These are phyloP conservation scores for Ariopsis seemanni DNA, from an alignment of 2,113 vertebrate species.

Conservation along the genomic window DNA sequence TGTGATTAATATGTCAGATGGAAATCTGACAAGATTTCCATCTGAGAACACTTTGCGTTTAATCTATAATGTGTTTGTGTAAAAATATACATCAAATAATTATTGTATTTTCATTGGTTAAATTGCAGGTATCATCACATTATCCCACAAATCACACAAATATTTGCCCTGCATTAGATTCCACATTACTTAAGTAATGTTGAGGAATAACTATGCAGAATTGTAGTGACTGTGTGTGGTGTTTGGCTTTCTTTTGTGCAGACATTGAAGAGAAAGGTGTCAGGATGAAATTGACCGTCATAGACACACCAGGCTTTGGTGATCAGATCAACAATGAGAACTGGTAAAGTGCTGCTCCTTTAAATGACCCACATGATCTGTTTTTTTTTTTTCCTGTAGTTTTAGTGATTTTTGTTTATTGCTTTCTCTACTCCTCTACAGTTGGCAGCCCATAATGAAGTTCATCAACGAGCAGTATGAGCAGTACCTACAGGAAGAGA, in stretches of 20 bases:
- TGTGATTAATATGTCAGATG: neutral
- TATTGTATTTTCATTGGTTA: neutral
- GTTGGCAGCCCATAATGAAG: slow-evolving; percentile 99
- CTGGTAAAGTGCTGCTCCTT: slow-evolving; percentile 73
- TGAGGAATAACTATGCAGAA: neutral
- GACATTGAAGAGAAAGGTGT: slow-evolving; percentile 98
- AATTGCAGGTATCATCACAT: neutral
- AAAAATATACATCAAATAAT: neutral
- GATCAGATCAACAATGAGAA: slow-evolving; percentile 81
- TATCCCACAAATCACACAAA: neutral
- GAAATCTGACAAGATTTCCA: neutral
- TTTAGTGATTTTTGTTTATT: neutral
- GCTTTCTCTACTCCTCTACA: slow-evolving; percentile 54
- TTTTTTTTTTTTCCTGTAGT: neutral
- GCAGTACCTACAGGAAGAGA: slow-evolving; percentile 94
- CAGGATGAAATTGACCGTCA: slow-evolving; percentile 96
- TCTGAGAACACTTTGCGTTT: neutral
- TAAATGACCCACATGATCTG: neutral
- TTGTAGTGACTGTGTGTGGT: neutral
- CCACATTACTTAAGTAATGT: neutral
- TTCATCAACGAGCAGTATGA: slow-evolving; percentile 98
- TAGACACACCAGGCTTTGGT: slow-evolving; percentile 89
- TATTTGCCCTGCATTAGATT: neutral
- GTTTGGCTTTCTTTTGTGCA: slow-evolving; percentile 60
- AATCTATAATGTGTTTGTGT: neutral